These are phyloP conservation scores for Leptinotarsa defecta DNA, from an alignment of 1,140 invertebrate species.

Conservation along the genomic window DNA sequence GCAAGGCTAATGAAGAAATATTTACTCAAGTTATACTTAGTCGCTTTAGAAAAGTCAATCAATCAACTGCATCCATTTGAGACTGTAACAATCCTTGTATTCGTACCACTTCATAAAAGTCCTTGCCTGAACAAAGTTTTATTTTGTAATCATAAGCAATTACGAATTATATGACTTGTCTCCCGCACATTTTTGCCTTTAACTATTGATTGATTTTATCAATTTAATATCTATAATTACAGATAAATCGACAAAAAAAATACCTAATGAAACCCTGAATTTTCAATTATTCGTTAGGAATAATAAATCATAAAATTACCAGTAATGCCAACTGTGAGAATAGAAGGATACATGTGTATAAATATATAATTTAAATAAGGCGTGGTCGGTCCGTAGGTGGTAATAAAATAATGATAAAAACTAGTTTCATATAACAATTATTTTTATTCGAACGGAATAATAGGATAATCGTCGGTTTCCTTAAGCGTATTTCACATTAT, in stretches of 20 bases:
- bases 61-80: too few relatives aligned
- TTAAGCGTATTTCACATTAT: too few relatives aligned
- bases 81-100: too few relatives aligned
- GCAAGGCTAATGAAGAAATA: too few relatives aligned
- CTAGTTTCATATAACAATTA: not conserved
- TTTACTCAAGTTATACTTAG: too few relatives aligned
- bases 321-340: conserved; percentile 19
- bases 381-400: conserved; percentile 22
- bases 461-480: conserved; percentile 13
- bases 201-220: conserved; percentile 15
- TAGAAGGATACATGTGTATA: conserved; percentile 21
- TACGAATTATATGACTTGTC: conserved; percentile 4
- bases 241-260: conserved; percentile 7
- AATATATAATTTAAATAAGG: conserved; percentile 16
- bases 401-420: conserved; percentile 26
- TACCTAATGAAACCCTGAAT: conserved; percentile 10
- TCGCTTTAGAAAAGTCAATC: too few relatives aligned
- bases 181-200: not conserved
- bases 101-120: not conserved
- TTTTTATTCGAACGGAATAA: not conserved
- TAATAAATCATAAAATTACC: conserved; percentile 20
- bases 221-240: conserved; percentile 18
- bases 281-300: conserved; percentile 8
- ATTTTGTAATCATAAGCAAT: not conserved
- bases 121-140: not conserved